Percentiles rank a stretch among this genome's conserved stretches.
Evolutionary conservation across 2,113 vertebrate genomes (phyloP).

Genomic region (Amazona guildingii): DNA sequence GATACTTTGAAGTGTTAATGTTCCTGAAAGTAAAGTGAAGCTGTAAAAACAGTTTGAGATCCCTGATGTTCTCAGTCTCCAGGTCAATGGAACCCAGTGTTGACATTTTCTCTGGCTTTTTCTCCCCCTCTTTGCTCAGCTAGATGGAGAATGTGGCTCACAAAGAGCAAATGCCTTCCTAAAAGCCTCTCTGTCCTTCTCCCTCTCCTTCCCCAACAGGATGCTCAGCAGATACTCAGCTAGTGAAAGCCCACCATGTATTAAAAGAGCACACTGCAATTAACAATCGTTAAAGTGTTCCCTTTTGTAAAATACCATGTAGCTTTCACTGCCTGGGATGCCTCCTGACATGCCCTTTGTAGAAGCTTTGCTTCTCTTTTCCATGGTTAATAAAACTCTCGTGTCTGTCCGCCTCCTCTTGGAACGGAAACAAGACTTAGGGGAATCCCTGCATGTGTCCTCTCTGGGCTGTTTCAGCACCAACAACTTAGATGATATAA

Average conservation of each 20-base stretch:
- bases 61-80: background rate
- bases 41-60: constrained; percentile 11
- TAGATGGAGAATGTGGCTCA: constrained; percentile 14
- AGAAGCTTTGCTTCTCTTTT: background rate
- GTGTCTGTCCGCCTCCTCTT: background rate
- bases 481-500: background rate
- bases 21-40: constrained; percentile 45
- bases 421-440: background rate
- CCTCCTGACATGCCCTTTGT: background rate
- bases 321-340: constrained; percentile 16
- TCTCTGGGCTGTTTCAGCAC: background rate
- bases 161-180: constrained; percentile 41
- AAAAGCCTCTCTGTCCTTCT: constrained; percentile 28
- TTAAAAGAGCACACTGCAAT: constrained; percentile 51
- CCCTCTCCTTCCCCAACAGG: background rate
- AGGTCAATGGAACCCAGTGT: constrained; percentile 53
- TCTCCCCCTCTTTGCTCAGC: background rate
- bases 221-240: constrained; percentile 8
- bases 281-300: constrained; percentile 44
- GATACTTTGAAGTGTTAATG: constrained; percentile 52
- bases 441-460: background rate
- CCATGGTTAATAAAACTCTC: constrained; percentile 6
- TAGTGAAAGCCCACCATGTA: constrained; percentile 32
- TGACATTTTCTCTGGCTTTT: constrained; percentile 53
- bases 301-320: background rate